Base-by-base conservation (phyloP, 2,888 invertebrate genomes). In the Cheilosia grossa region DNA sequence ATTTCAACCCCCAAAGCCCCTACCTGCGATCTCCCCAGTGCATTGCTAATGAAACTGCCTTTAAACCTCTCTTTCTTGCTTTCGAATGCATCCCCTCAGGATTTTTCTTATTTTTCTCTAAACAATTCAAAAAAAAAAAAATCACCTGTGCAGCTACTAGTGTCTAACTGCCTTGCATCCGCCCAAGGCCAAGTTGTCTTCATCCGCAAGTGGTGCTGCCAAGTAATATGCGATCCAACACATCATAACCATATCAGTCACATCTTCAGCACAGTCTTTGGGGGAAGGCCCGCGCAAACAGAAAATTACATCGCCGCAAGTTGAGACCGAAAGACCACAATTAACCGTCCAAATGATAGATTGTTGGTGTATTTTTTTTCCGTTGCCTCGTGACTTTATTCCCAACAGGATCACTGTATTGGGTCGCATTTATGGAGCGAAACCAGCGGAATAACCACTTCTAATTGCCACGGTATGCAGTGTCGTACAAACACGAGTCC, bases 281-380 rank as follows among this genome's bases (percentile, higher is more conserved):
- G 17, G 47, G 21, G 19, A 10, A 21, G 27, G n/a, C n/a, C 27
- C 7, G 17, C n/a, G 17, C n/a, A 37, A 49, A 44, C 17, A 44
- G 17, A 67, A 56, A 33, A 42, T 42, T 10, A 24, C 33, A 33
- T 33, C 54, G 21, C 33, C 33, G 30, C 24, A 13, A 53, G 53
- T 33, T 53, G 53, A 30, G 21, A 61, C 53, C 33, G 53, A 72
- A 61, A 37, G 33, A 63, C 53, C 27, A 17, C 54, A 54, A 73
- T 73, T 73, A 73, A 54, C 56, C 44, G 42, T 44, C 73, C 42
- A 53, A 53, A 61, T 72, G 72, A 72, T 72, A 37, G 59, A 47
- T 59, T 27, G 59, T 44, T 21, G 21, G 37, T 27, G n/a, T 7
- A 7, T 7, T 4, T 19, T 47, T 47, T n/a, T 9, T 47, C 2